Evolutionary conservation across 2,888 invertebrate genomes (phyloP), one percentile per base, ranked within the genome.

Genomic region (Sminthurides aquaticus): DNA sequence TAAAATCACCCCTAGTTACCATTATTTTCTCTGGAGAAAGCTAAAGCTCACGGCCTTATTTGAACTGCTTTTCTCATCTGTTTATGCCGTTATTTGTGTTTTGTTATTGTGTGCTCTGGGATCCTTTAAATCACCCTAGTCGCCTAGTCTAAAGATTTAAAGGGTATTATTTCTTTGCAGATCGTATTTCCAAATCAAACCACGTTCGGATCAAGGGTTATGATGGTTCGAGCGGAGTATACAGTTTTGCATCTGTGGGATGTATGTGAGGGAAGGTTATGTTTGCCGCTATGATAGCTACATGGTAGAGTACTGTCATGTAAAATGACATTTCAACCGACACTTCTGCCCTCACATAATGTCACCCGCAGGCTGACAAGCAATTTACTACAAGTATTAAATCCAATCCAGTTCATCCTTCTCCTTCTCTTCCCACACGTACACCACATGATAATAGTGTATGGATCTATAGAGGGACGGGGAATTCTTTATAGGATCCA

Each of bases 351-450:
- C 71, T 68, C 65, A 65, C 68, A 69, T 71, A 70, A 72, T 73
- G 74, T 73, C 74, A 74, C 67, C 74, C 73, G 67, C 73, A 73
- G 74, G 70, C 71, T 69, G 69, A 70, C 68, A 68, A 64, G 64
- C 66, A 66, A 67, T 67, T 65, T 66, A 68, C 8, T 34, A 34
- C 8, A 34, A n/a, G n/a, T n/a, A n/a, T n/a, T n/a, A n/a, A n/a
- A n/a, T n/a, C n/a, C n/a, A n/a, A n/a, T n/a, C n/a, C n/a, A n/a
- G n/a, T 34, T 15, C 43, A 5, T 34, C 5, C 5, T 15, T 15
- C 43, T 34, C 43, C 8, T 11, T 34, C 43, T 15, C 43, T 34
- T 34, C 8, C n/a, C 43, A 34, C 43, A 34, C 43, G 43, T 34
- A 34, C 43, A 34, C 43, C 43, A 5, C 8, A 34, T 34, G 15